Evolutionary conservation across 2,888 invertebrate species (phyloP).

Genomic region (Chalcosyrphus nemorum): DNA sequence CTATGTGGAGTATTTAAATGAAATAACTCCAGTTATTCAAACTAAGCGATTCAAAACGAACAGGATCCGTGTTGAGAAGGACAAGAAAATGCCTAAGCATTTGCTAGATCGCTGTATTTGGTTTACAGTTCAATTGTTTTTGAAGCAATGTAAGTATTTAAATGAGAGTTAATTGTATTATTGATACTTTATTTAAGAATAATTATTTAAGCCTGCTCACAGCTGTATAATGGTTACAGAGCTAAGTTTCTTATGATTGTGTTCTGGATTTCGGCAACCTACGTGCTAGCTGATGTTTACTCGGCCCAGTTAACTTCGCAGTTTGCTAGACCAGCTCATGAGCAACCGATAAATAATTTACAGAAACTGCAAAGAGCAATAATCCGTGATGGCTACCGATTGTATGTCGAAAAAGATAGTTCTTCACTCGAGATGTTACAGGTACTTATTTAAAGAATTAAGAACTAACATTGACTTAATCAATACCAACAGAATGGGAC

Average conservation of each 20-base stretch:
- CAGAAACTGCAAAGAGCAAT: constrained; percentile 87
- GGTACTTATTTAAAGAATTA: constrained; percentile 81
- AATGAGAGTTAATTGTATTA: no score
- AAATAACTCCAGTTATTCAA: constrained; percentile 76
- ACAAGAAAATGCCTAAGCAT: constrained; percentile 79
- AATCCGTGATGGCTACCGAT: constrained; percentile 85
- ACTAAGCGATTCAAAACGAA: not conserved
- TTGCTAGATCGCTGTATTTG: constrained; percentile 86
- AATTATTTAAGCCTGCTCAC: constrained; percentile 78
- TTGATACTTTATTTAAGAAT: no score
- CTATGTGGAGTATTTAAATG: constrained; percentile 79
- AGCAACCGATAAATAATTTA: constrained; percentile 86
- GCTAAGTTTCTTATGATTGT: constrained; percentile 87
- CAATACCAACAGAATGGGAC: constrained; percentile 86
- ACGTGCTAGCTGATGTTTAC: constrained; percentile 90
- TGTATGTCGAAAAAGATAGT: constrained; percentile 89
- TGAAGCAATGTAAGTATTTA: constrained; percentile 86
- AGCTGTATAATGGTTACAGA: constrained; percentile 85
- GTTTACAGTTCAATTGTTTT: constrained; percentile 88
- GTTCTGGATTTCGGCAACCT: constrained; percentile 89
- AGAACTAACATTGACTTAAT: not conserved
- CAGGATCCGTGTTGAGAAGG: constrained; percentile 22
- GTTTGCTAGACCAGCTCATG: constrained; percentile 88
- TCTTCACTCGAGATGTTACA: constrained; percentile 88
- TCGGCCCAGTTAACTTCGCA: constrained; percentile 90